Evolutionary conservation across 2,113 vertebrate species (phyloP).

Genomic region (Microtus pennsylvanicus): DNA sequence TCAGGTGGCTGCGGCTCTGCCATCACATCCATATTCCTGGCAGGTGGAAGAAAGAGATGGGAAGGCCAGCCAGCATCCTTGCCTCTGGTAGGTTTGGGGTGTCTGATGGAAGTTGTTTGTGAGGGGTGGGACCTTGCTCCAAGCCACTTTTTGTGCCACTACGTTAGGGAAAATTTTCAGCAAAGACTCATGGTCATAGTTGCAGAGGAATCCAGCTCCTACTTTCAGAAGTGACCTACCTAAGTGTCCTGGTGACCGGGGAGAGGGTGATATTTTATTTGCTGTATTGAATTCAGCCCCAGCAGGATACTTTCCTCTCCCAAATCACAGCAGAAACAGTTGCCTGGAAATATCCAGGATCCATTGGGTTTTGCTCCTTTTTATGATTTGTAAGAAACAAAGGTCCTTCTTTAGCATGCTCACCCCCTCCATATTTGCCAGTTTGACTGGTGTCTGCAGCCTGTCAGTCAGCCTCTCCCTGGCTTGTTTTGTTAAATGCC

Average conservation of each 20-base stretch:
- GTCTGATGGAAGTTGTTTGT: not conserved
- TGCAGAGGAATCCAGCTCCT: not conserved
- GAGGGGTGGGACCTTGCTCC: not conserved
- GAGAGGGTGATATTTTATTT: not conserved
- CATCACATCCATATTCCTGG: not conserved
- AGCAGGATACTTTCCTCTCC: not conserved
- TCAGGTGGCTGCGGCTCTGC: not conserved
- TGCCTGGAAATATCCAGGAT: slow-evolving; percentile 56
- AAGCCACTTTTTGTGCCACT: not conserved
- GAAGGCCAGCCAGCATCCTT: not conserved
- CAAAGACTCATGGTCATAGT: not conserved
- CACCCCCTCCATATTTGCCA: not conserved
- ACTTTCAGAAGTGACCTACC: not conserved
- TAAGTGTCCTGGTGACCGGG: not conserved
- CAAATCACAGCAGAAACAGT: not conserved
- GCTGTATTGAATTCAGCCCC: not conserved
- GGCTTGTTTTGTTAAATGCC: slow-evolving; percentile 65
- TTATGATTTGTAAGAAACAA: slow-evolving; percentile 53
- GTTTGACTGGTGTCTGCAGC: not conserved
- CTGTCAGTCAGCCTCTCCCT: not conserved
- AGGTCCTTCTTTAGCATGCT: not conserved
- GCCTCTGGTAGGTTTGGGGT: not conserved
- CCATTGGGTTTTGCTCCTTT: slow-evolving; percentile 43
- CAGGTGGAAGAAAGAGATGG: not conserved
- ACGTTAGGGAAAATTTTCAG: not conserved